Percentiles rank a stretch among this genome's conserved stretches.
These are phyloP conservation scores for Columba janthina DNA, from an alignment of 2,113 vertebrate species.

Conservation along the genomic window DNA sequence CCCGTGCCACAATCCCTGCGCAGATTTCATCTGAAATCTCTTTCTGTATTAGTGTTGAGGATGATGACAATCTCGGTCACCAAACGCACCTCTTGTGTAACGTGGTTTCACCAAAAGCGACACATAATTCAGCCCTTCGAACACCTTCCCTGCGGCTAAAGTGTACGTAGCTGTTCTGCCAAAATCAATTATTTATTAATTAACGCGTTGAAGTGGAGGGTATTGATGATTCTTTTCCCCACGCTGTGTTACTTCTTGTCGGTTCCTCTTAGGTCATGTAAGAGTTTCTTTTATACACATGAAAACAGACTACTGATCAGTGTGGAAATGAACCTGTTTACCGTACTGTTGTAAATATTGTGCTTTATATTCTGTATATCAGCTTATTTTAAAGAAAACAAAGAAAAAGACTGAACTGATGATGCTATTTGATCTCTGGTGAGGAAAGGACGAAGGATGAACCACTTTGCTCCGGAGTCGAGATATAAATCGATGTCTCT, in stretches of 20 bases:
- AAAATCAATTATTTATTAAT: constrained; percentile 43
- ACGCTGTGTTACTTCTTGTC: constrained; percentile 17
- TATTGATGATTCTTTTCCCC: not conserved
- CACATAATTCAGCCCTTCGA: not conserved
- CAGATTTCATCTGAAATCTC: not conserved
- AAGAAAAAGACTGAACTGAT: constrained; percentile 54
- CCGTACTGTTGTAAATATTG: constrained; percentile 77
- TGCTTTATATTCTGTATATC: constrained; percentile 84
- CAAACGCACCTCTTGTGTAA: not conserved
- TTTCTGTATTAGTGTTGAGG: not conserved
- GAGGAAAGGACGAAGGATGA: not conserved
- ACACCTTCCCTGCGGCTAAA: not conserved
- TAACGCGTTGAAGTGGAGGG: not conserved
- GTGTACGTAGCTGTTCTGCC: not conserved
- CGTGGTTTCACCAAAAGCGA: not conserved
- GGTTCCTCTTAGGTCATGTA: not conserved
- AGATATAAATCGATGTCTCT: not conserved
- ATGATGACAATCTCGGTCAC: not conserved
- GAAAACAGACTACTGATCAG: constrained; percentile 69
- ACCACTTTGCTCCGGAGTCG: not conserved
- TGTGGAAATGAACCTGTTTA: constrained; percentile 70
- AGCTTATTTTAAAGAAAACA: constrained; percentile 72
- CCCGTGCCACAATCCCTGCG: not conserved
- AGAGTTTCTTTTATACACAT: constrained; percentile 23
- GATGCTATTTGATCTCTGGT: not conserved